A percentile compares a stretch with the other conserved stretches of the same genome.
Evolutionary conservation across 2,797 vertebrate genomes (phyloP).

Genomic region (Babyrousa celebensis): DNA sequence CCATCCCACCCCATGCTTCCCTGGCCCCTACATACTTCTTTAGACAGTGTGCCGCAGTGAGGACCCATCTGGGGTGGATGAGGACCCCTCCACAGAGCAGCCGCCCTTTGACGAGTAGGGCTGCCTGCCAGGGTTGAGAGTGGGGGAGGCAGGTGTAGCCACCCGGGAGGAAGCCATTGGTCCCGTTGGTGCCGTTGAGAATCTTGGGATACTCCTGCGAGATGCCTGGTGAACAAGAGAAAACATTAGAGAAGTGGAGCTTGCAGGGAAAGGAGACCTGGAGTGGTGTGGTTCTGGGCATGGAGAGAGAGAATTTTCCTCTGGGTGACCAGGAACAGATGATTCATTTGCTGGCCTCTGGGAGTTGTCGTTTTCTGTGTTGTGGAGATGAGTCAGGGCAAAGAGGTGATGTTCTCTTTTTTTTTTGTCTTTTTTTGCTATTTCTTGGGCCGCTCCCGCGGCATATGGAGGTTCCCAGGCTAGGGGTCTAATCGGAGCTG

Average conservation of each 20-base stretch:
- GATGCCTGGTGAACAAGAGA: conserved; percentile 60
- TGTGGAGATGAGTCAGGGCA: not conserved
- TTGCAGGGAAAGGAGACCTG: not conserved
- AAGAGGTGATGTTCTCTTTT: not conserved
- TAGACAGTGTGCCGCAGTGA: conserved; percentile 87
- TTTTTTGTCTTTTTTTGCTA: too few species aligned
- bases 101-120: conserved; percentile 77
- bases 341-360: not conserved
- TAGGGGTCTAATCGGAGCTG: too few species aligned
- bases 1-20: not conserved
- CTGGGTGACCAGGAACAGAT: not conserved
- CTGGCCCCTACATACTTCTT: conserved; percentile 81
- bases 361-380: not conserved
- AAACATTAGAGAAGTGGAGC: not conserved
- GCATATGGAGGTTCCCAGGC: too few species aligned
- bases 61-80: conserved; percentile 84
- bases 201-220: conserved; percentile 80
- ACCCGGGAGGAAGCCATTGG: conserved; percentile 76
- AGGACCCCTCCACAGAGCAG: conserved; percentile 90
- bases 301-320: not conserved
- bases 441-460: too few species aligned
- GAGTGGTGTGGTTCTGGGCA: not conserved
- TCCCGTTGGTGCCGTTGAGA: conserved; percentile 76
- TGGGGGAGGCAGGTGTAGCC: conserved; percentile 88
- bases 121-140: conserved; percentile 92